Base-by-base conservation (phyloP, 2,797 vertebrate species). In the Platalea minor region DNA sequence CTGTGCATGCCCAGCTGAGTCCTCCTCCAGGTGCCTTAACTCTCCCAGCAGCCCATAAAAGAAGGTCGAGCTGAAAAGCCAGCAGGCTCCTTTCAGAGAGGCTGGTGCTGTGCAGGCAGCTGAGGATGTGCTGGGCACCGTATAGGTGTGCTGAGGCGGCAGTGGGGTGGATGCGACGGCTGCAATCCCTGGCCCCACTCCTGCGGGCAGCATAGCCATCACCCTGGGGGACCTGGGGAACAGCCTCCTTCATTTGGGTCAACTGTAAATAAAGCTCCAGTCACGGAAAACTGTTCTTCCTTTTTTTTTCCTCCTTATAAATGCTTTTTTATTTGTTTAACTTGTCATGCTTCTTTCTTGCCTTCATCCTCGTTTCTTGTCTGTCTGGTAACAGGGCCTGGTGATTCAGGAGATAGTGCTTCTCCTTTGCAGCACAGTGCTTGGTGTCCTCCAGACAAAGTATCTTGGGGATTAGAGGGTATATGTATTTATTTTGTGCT, bases 221-320 rank as follows among this genome's bases (percentile, higher is more conserved):
- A 4, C 29, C 9, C 1, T 1, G 9, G 39, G 35, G 48, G 5
- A 7, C 25, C 2, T 64, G 41, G 41, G 67, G 21, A 64, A 29
- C 20, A 50, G 9, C 31, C 11, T 7, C 39, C 53, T 35, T 48
- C n/a, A 0, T 20, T 14, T 35, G 48, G 74, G 24, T 23, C 45
- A 45, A 3, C 10, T 16, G 21, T 25, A 48, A 77, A 67, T 10
- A 12, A 57, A 69, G 15, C 23, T 57, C 24, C 28, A 51, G 17
- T 1, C 15, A 63, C 64, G 56, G 56, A 95, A 85, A 85, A 54
- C 2, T 2, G 0, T 54, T n/a, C 7, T 26, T 69, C 9, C 26
- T 21, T 1, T 9, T 74, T 43, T 13, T 1, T 4, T 1, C 4
- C 25, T 1, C 5, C 25, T 1, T 75, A 46, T 16, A 11, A 1